Percentiles rank a stretch among this genome's conserved stretches.
Evolutionary conservation across 1,140 invertebrate genomes (phyloP).

Genomic region (Aphidius gifuensis): DNA sequence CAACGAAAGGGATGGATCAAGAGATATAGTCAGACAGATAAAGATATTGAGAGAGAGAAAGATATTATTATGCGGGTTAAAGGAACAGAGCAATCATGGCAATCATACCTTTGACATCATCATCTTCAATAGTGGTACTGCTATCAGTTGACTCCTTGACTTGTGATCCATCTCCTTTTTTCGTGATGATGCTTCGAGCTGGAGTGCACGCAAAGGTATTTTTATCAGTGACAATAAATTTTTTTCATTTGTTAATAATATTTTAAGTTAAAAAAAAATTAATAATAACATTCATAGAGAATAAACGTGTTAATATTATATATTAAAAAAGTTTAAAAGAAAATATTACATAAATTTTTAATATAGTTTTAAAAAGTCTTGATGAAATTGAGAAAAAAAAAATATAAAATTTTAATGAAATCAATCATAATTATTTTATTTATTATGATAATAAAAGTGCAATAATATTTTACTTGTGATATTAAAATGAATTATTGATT

Average conservation of each 20-base stretch:
- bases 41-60: too few relatives aligned
- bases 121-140: slow-evolving; percentile 88
- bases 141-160: slow-evolving; percentile 93
- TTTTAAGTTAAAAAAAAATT: not conserved
- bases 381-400: not conserved
- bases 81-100: slow-evolving; percentile 21
- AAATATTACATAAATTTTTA: too few relatives aligned
- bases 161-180: slow-evolving; percentile 90
- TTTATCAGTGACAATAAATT: slow-evolving; percentile 24
- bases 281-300: not conserved
- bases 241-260: too few relatives aligned
- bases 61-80: not conserved
- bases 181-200: slow-evolving; percentile 85
- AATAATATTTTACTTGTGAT: too few relatives aligned
- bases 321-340: not conserved
- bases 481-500: too few relatives aligned
- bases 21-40: not conserved
- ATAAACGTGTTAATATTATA: not conserved
- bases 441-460: too few relatives aligned
- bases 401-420: not conserved
- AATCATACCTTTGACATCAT: slow-evolving; percentile 81
- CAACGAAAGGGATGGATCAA: not conserved
- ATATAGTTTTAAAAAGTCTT: too few relatives aligned
- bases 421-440: too few relatives aligned
- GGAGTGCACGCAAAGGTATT: slow-evolving; percentile 40